A percentile compares a stretch with the other conserved stretches of the same genome.
These are phyloP conservation scores for Chauna torquata DNA, from an alignment of 2,113 vertebrate species.

Conservation along the genomic window DNA sequence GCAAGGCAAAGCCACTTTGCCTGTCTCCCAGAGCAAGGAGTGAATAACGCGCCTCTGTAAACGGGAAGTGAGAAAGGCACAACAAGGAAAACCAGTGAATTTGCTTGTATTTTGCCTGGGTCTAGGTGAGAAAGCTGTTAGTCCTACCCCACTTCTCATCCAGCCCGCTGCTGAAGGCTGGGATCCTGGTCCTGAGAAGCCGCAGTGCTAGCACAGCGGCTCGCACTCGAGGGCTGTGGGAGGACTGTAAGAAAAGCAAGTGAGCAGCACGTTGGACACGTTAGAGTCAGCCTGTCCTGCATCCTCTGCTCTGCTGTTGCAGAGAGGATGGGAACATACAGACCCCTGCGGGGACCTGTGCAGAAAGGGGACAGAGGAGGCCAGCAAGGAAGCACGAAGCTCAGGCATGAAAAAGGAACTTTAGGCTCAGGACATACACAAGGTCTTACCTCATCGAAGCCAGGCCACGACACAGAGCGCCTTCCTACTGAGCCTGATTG, in stretches of 20 bases:
- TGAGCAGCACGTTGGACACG: fast-evolving
- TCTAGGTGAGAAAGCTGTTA: background rate
- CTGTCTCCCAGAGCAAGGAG: background rate
- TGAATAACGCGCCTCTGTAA: background rate
- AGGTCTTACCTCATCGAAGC: background rate
- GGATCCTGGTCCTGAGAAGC: background rate
- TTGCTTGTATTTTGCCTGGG: background rate
- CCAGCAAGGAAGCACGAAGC: background rate
- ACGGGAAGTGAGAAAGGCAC: background rate
- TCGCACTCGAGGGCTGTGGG: background rate
- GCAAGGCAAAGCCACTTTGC: background rate
- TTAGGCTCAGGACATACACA: background rate
- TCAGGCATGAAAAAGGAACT: background rate
- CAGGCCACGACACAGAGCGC: background rate
- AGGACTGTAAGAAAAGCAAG: background rate
- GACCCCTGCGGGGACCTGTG: background rate
- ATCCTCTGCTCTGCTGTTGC: background rate
- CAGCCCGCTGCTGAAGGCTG: background rate
- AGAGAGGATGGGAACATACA: background rate
- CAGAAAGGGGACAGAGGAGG: background rate
- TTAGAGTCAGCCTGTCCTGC: background rate
- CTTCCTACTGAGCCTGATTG: background rate
- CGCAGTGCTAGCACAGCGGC: background rate
- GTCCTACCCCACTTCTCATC: background rate
- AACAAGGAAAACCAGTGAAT: background rate